Evolutionary conservation across 2,888 invertebrate genomes (phyloP).

Genomic region (Stenoptilia bipunctidactyla): DNA sequence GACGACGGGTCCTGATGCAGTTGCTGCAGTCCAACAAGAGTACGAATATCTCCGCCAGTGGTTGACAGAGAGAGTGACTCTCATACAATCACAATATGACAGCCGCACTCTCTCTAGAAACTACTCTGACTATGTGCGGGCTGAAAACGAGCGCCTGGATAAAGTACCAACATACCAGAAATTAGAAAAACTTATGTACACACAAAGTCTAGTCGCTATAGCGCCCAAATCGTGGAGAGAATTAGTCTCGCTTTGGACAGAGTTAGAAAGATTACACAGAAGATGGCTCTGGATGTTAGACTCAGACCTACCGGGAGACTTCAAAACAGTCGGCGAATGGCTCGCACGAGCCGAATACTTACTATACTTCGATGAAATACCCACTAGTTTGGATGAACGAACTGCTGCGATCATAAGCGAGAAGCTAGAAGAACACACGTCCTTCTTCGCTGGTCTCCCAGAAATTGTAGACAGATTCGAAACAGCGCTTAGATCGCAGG

Average conservation of each 20-base stretch:
- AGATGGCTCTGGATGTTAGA: conserved; percentile 94
- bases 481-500: conserved; percentile 76
- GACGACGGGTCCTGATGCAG: conserved; percentile 79
- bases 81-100: conserved; percentile 82
- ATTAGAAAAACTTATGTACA: conserved; percentile 83
- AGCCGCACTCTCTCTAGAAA: conserved; percentile 80
- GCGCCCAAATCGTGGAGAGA: conserved; percentile 89
- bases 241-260: conserved; percentile 84
- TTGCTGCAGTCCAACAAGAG: conserved; percentile 84
- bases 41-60: conserved; percentile 85
- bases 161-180: conserved; percentile 81
- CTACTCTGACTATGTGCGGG: conserved; percentile 84
- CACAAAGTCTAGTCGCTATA: conserved; percentile 84
- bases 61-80: conserved; percentile 83
- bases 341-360: conserved; percentile 88
- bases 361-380: conserved; percentile 85
- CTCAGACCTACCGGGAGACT: conserved; percentile 85
- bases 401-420: conserved; percentile 89
- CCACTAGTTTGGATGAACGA: conserved; percentile 87
- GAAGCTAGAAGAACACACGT: conserved; percentile 90
- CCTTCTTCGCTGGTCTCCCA: conserved; percentile 89
- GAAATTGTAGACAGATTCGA: conserved; percentile 83
- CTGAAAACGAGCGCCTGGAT: conserved; percentile 82
- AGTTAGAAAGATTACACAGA: conserved; percentile 81
- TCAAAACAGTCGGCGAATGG: conserved; percentile 91